A percentile compares a stretch with the other conserved stretches of the same genome.
Conservation (phyloP, 2,797 vertebrate species). For the Loriculus beryllinus region DNA sequence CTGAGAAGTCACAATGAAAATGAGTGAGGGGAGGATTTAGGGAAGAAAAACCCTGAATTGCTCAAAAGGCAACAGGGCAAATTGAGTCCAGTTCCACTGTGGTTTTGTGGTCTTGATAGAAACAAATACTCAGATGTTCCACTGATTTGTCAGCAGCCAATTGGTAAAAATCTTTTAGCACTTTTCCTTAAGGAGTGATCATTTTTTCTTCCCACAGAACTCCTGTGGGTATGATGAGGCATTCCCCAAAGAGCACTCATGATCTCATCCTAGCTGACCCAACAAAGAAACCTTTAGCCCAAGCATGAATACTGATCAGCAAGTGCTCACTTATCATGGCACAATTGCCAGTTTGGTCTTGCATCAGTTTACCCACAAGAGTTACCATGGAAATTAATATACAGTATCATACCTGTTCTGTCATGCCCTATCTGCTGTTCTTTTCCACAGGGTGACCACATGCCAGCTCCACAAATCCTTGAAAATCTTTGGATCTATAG, state of each 20-base stretch:
- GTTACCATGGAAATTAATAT: neutral
- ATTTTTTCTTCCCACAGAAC: neutral
- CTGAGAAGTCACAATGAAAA: slow-evolving; percentile 28
- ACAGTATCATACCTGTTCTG: neutral
- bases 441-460: neutral
- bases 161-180: slow-evolving; percentile 30
- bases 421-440: neutral
- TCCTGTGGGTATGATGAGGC: slow-evolving; percentile 18
- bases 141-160: slow-evolving; percentile 47
- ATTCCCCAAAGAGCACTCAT: neutral
- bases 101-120: slow-evolving; percentile 5
- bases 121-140: slow-evolving; percentile 27
- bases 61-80: neutral
- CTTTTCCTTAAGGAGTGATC: slow-evolving; percentile 6
- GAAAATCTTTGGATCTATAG: neutral
- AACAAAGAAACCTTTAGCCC: neutral
- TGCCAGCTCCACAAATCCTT: neutral
- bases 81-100: neutral
- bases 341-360: neutral
- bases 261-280: slow-evolving; percentile 39
- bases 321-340: neutral
- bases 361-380: neutral
- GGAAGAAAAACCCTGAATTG: neutral
- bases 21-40: neutral
- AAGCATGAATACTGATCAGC: neutral